phyloP scores from a whole-genome alignment of 2,888 invertebrate species.

The Drosophila percnosoma region DNA sequence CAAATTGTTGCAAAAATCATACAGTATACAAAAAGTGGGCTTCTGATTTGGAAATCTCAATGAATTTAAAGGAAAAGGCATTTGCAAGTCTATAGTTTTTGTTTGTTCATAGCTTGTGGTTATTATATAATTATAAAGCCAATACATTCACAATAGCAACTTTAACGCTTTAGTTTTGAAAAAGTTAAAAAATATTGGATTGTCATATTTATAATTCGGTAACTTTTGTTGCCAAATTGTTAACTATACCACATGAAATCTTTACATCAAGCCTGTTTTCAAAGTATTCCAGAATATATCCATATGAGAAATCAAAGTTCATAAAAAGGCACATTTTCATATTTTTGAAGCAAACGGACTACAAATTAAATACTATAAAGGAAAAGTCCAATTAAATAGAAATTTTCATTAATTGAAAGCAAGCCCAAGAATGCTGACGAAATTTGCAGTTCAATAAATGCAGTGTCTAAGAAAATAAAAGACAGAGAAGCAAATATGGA shows the following conservation, averaged over 20 bases:
- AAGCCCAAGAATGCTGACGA: constrained; percentile 19
- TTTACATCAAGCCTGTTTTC: neutral
- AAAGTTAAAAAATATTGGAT: accelerated
- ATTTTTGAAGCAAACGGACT: neutral
- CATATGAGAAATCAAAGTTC: constrained; percentile 7
- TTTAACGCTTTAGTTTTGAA: too few species aligned
- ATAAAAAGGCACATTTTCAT: constrained; percentile 4
- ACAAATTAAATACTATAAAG: constrained; percentile 8
- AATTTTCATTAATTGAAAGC: constrained; percentile 30
- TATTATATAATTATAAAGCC: neutral
- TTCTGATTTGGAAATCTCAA: neutral
- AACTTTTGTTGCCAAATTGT: neutral
- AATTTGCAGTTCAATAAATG: constrained; percentile 9
- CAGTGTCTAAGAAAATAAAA: neutral
- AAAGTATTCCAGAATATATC: neutral
- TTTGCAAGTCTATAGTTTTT: neutral
- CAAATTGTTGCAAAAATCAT: neutral
- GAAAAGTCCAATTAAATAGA: constrained; percentile 48
- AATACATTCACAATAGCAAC: neutral
- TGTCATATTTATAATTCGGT: neutral
- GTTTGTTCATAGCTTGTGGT: neutral
- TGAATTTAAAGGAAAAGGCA: neutral
- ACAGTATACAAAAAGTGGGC: neutral
- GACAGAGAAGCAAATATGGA: constrained; percentile 13
- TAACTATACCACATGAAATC: neutral